Evolutionary conservation across 2,113 vertebrate genomes (phyloP).

Genomic region (Amphiprion ocellaris): DNA sequence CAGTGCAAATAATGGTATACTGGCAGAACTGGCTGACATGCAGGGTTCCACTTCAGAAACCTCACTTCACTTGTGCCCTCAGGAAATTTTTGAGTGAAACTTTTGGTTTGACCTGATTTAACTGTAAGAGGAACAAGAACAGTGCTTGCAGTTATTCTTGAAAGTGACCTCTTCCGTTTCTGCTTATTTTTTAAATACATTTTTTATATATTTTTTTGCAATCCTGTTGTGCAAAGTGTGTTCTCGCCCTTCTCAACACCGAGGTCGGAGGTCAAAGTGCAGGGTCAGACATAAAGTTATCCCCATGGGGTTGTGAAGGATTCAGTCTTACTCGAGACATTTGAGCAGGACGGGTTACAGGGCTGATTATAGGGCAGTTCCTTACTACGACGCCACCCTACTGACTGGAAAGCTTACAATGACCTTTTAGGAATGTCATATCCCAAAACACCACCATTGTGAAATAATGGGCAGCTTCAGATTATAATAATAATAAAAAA

Average conservation of each 20-base stretch:
- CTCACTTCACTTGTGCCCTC: conserved; percentile 51
- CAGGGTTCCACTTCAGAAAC: conserved; percentile 64
- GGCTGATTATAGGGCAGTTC: conserved; percentile 61
- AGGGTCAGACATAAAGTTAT: conserved; percentile 38
- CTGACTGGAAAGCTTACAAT: conserved; percentile 53
- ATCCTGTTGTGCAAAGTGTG: conserved; percentile 38
- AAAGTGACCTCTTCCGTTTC: conserved; percentile 62
- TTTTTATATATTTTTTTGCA: not conserved
- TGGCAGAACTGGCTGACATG: conserved; percentile 55
- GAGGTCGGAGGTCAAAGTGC: conserved; percentile 40
- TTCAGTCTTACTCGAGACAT: conserved; percentile 43
- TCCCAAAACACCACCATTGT: conserved; percentile 50
- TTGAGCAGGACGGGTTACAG: conserved; percentile 48
- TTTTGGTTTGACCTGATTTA: conserved; percentile 68
- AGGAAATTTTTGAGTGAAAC: conserved; percentile 59
- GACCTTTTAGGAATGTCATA: conserved; percentile 72
- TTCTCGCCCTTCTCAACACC: conserved; percentile 42
- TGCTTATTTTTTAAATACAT: not conserved
- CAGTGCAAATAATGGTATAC: conserved; percentile 44
- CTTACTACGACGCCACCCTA: conserved; percentile 38
- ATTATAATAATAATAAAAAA: not conserved
- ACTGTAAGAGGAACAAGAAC: conserved; percentile 45
- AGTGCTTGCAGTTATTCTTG: conserved; percentile 31
- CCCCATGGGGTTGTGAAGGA: conserved; percentile 33
- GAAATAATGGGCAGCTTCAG: conserved; percentile 56